Evolutionary conservation across 2,113 vertebrate species (phyloP), one percentile per base, ranked within the genome.

Genomic region (Odontesthes bonariensis): DNA sequence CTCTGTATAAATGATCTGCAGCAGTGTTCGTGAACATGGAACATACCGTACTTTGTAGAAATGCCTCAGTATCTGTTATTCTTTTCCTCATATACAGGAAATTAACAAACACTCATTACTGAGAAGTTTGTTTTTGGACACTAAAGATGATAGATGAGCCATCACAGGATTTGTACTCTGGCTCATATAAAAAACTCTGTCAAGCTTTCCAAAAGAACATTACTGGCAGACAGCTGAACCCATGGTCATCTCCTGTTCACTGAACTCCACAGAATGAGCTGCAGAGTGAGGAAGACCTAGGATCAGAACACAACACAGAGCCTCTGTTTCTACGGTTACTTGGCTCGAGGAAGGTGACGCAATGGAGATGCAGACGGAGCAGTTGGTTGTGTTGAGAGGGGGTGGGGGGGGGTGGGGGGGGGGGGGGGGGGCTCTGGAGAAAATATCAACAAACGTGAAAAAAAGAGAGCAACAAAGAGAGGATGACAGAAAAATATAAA

Each of bases 401-500:
- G 52, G 40, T 27, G n/a, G n/a, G n/a, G n/a, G n/a, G n/a, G n/a
- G n/a, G n/a, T n/a, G n/a, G n/a, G n/a, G n/a, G n/a, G n/a, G n/a
- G n/a, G n/a, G n/a, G n/a, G n/a, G n/a, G n/a, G n/a, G n/a, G n/a
- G 71, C 46, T 40, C 52, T 7, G 0, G 20, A 51, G 77, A 52
- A 51, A 75, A 44, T 77, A 8, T 7, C 6, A 1, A 47, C 64
- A 70, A 60, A 81, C 77, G 73, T 17, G 38, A 49, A 74, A 71
- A n/a, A 62, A 55, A 57, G 69, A 22, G 38, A 61, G 42, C 51
- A 73, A 54, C 35, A 62, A 73, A 49, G 68, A 77, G 31, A 68
- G 66, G 31, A 64, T 70, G 60, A 57, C 33, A 32, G 46, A 58
- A 54, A n/a, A 63, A 59, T 62, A 31, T 83, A 77, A 51, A n/a